Evolutionary conservation across 2,888 invertebrate species (phyloP).

Genomic region (Caradrina kadenii): DNA sequence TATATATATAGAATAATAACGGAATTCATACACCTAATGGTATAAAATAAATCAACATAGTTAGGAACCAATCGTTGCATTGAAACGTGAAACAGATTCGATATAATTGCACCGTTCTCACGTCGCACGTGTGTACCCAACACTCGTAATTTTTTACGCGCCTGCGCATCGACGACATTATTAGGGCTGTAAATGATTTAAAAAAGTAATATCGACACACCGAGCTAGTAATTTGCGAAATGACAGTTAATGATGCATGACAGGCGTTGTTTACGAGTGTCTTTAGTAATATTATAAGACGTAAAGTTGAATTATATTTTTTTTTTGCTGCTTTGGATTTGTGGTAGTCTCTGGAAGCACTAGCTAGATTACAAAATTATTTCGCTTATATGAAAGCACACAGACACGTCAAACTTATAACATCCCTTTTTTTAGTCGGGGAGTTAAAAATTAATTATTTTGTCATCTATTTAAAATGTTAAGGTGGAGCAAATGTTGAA

Average conservation of each 20-base stretch:
- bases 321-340: no score
- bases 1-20: no score
- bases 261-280: constrained; percentile 5
- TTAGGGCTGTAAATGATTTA: constrained; percentile 52
- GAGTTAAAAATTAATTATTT: no score
- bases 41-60: neutral
- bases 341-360: no score
- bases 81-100: constrained; percentile 37
- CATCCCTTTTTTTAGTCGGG: no score
- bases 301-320: no score
- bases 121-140: constrained; percentile 41
- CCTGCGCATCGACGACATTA: constrained; percentile 27
- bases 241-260: constrained; percentile 33
- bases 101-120: constrained; percentile 49
- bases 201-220: constrained; percentile 36
- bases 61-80: neutral
- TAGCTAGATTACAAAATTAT: no score
- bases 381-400: no score
- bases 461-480: constrained; percentile 1
- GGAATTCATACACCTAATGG: no score
- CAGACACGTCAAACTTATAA: no score
- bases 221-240: constrained; percentile 46
- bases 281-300: no score
- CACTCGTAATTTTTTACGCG: constrained; percentile 49
- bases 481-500: neutral